Evolutionary conservation across 2,888 invertebrate genomes (phyloP), one percentile per base, ranked within the genome.

Genomic region (Candidula unifasciata): DNA sequence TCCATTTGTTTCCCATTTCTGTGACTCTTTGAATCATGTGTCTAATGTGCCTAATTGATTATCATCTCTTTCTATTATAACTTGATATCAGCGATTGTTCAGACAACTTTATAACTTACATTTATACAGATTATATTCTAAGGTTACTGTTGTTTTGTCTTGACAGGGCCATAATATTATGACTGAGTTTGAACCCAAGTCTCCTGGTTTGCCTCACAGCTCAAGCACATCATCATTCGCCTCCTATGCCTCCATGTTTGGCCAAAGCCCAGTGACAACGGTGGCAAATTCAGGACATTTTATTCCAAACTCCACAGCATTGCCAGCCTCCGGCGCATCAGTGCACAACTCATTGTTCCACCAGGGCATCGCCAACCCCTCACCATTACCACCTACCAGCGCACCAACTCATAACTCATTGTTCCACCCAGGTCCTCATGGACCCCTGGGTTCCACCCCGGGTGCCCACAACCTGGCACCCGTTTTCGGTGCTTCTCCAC

Each of bases 181-280:
- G 57, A 69, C 30, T 27, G 83, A 79, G 33, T 83, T 79, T 71
- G 83, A 83, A 60, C 82, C 84, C 33, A 64, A 84, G 60, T 80
- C 87, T 60, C 84, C 87, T 60, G 82, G 27, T 6, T 80, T 90
- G 68, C 89, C 91, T 16, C 91, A 92, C 88, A 92, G 91, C 83
- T 89, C 92, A 44, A 92, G 91, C 84, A 90, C 91, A 44, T 92
- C 92, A 57, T 92, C 92, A 57, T 92, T 92, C 86, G 89, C 91
- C 52, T 89, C 89, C 21, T 88, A 86, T 85, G 86, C 87, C 66
- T 86, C 85, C 77, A 86, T 87, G 83, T 86, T 86, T 81, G 84
- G 84, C 33, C 80, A 80, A 24, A 83, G 37, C 33, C 83, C 83
- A 18, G 13, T 33, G 21, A 21, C 82, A 21, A 16, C 81, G 60